Evolutionary conservation across 1,140 invertebrate species (phyloP), one percentile per base, ranked within the genome.

Genomic region (Drosophila azteca): DNA sequence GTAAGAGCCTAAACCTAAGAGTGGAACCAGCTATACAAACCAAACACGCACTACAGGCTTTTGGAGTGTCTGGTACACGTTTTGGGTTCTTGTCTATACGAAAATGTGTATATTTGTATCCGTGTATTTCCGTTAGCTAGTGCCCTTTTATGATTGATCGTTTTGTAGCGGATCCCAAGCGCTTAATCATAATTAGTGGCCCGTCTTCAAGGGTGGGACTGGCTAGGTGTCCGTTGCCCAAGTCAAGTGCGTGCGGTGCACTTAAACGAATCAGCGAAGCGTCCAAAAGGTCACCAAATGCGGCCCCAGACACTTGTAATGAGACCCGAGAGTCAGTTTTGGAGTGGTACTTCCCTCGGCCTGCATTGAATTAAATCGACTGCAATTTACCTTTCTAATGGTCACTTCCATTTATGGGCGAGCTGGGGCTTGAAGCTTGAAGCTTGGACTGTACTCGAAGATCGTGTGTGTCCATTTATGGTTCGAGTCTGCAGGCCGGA

Each of bases 81-180:
- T 41, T 45, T 35, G 45, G 50, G 29, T 54, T 73, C 64, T 69
- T 55, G 31, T 48, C 22, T 67, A 17, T 17, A 55, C 20, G 41
- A 52, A 63, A 43, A 22, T 41, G 39, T 20, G 11, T n/a, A 29
- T 13, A 17, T 15, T 9, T 22, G 11, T 74, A 39, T 66, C 48
- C 52, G 35, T 29, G 50, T 44, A 75, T 54, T 75, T 75, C 71
- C 71, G 71, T 75, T 75, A 75, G 51, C 6, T 39, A 43, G 66
- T 72, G 79, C 53, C 74, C 79, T 77, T 87, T 72, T 88, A 77
- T 78, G 60, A 75, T 54, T 65, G 74, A 81, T 78, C 64, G 49
- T 71, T 45, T 67, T 20, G 29, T 51, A 51, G 57, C 29, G 45
- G 26, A 46, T 29, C 17, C 55, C 52, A 44, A 20, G 20, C 63